A percentile compares a stretch with the other conserved stretches of the same genome.
phyloP scores from a whole-genome alignment of 1,140 invertebrate genomes.

The Drosophila bocki region DNA sequence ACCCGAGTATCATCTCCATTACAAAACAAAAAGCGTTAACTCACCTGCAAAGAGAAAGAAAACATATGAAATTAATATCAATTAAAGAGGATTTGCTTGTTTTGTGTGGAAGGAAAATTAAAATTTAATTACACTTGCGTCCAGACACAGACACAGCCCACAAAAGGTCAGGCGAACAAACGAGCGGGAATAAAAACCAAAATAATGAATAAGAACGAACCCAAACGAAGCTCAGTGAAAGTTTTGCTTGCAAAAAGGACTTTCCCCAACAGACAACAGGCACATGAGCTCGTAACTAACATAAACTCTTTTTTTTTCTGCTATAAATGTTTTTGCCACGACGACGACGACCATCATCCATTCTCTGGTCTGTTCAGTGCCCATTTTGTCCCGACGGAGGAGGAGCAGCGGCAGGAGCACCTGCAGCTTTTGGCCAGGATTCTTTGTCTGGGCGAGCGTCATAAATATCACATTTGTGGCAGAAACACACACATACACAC shows the following conservation, averaged over 20 bases:
- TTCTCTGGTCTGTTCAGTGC: slow-evolving; percentile 29
- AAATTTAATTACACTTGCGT: slow-evolving; percentile 69
- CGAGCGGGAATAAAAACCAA: slow-evolving; percentile 40
- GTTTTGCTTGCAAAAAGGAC: slow-evolving; percentile 34
- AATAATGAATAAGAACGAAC: slow-evolving; percentile 43
- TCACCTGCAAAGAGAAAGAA: slow-evolving; percentile 54
- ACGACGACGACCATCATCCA: slow-evolving; percentile 16
- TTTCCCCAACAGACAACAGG: slow-evolving; percentile 25
- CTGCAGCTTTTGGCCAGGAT: slow-evolving; percentile 38
- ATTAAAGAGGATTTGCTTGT: slow-evolving; percentile 59
- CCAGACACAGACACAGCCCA: slow-evolving; percentile 31
- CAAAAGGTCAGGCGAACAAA: slow-evolving; percentile 51
- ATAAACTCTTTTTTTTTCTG: slow-evolving; percentile 34
- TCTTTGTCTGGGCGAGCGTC: slow-evolving; percentile 66
- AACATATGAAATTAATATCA: slow-evolving; percentile 73
- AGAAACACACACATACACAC: slow-evolving; percentile 61
- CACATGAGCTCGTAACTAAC: slow-evolving; percentile 37
- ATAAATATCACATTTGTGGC: slow-evolving; percentile 84
- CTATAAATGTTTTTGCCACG: slow-evolving; percentile 28
- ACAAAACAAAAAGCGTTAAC: slow-evolving; percentile 30
- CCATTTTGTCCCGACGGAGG: slow-evolving; percentile 5
- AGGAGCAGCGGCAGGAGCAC: slow-evolving; percentile 20
- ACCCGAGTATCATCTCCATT: slow-evolving; percentile 22
- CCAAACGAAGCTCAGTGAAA: slow-evolving; percentile 50
- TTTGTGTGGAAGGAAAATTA: slow-evolving; percentile 52